These are phyloP conservation scores for Colius striatus DNA, from an alignment of 2,113 vertebrate species.

Conservation along the genomic window DNA sequence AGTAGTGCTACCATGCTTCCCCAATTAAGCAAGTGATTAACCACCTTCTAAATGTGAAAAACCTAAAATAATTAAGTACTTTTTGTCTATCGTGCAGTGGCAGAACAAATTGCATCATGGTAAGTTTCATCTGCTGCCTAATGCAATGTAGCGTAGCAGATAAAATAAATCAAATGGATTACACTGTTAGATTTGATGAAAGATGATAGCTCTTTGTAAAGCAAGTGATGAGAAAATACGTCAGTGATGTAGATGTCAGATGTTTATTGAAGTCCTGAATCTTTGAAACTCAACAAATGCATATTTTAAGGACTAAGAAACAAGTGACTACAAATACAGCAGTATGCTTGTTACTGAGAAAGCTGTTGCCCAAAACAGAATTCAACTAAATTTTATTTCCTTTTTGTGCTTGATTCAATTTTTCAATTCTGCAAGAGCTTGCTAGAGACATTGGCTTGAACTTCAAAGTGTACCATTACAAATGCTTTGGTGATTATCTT, in stretches of 20 bases:
- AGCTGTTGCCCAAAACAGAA: conserved; percentile 10
- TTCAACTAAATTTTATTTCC: not conserved
- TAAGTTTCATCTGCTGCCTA: conserved; percentile 67
- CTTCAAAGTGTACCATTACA: not conserved
- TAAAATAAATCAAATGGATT: conserved; percentile 60
- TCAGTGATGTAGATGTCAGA: conserved; percentile 35
- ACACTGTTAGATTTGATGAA: conserved; percentile 63
- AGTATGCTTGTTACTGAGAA: not conserved
- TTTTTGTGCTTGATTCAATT: not conserved
- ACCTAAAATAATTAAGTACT: not conserved
- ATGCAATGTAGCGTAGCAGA: conserved; percentile 55
- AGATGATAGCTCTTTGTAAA: conserved; percentile 59
- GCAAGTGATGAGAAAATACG: conserved; percentile 38
- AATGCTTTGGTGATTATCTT: not conserved
- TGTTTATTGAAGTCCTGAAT: conserved; percentile 42
- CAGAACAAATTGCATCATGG: not conserved
- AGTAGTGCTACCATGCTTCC: not conserved
- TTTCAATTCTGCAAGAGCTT: not conserved
- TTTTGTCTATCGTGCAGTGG: not conserved
- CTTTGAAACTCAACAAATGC: conserved; percentile 30
- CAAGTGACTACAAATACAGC: not conserved
- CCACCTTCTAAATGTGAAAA: not conserved
- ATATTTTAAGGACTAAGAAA: conserved; percentile 24
- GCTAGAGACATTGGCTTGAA: not conserved
- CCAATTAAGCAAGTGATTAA: not conserved